Conservation (phyloP, 1,140 invertebrate genomes). For the Tetramorium simillimum region DNA sequence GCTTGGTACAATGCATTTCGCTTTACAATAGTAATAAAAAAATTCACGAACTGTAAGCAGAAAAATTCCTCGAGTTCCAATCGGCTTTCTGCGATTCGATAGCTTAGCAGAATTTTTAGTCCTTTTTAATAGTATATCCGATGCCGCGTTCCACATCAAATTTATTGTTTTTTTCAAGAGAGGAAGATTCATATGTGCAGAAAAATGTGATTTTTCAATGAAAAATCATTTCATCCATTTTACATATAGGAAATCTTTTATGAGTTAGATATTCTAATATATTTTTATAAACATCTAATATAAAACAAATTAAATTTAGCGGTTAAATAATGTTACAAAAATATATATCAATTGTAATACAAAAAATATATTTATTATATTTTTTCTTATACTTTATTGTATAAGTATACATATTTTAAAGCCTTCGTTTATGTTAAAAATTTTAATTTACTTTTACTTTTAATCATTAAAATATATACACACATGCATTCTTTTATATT, state of each 20-base stretch:
- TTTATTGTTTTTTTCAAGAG: background rate
- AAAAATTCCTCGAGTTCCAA: conserved; percentile 4
- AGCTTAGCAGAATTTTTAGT: conserved; percentile 11
- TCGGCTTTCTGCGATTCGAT: conserved; percentile 31
- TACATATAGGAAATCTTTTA: background rate
- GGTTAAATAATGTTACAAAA: background rate
- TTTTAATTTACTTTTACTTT: background rate
- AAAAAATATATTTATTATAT: background rate
- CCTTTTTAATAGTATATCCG: background rate
- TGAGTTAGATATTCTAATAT: background rate
- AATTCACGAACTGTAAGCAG: background rate
- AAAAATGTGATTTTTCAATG: background rate
- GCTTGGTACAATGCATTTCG: background rate
- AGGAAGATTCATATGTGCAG: background rate
- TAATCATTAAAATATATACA: background rate
- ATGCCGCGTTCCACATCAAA: background rate
- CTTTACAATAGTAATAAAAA: conserved; percentile 38
- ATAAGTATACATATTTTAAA: background rate
- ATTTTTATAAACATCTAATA: background rate
- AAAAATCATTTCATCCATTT: background rate
- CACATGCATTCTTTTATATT: background rate
- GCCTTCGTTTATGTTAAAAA: background rate
- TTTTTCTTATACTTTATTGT: background rate
- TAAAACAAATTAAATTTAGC: background rate
- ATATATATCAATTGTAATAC: background rate